A percentile compares a stretch with the other conserved stretches of the same genome.
These are phyloP conservation scores for Phylloscopus trochilus DNA, from an alignment of 2,113 vertebrate genomes.

Conservation along the genomic window DNA sequence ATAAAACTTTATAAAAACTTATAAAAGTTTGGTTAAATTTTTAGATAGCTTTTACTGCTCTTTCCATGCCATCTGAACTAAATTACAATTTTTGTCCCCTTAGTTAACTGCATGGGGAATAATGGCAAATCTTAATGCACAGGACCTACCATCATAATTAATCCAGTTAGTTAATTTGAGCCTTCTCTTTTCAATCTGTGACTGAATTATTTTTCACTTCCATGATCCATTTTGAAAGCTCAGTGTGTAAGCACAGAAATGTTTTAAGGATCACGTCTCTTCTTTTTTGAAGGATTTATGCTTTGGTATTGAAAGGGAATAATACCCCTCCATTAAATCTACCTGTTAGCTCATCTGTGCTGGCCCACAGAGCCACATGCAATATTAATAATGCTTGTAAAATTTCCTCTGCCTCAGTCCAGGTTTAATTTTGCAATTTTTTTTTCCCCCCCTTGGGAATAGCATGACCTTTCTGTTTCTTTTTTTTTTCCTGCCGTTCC, in stretches of 20 bases:
- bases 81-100: neutral
- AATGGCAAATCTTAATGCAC: neutral
- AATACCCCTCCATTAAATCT: neutral
- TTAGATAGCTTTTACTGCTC: neutral
- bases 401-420: conserved; percentile 4
- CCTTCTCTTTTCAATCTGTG: neutral
- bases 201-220: neutral
- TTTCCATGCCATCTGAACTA: neutral
- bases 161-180: neutral
- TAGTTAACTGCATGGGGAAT: neutral
- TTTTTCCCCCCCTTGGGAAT: conserved; percentile 30
- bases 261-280: neutral
- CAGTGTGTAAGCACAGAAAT: neutral
- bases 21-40: neutral
- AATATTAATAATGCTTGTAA: neutral
- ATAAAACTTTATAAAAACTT: too few species aligned
- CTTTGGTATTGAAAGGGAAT: neutral
- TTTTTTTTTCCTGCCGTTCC: conserved; percentile 63
- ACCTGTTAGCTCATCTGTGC: neutral
- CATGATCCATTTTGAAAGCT: neutral
- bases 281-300: neutral
- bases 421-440: conserved; percentile 45
- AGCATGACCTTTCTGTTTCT: conserved; percentile 75
- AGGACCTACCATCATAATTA: neutral
- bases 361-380: neutral